Conservation (phyloP, 2,888 invertebrate species). For the Coenonympha glycerion region DNA sequence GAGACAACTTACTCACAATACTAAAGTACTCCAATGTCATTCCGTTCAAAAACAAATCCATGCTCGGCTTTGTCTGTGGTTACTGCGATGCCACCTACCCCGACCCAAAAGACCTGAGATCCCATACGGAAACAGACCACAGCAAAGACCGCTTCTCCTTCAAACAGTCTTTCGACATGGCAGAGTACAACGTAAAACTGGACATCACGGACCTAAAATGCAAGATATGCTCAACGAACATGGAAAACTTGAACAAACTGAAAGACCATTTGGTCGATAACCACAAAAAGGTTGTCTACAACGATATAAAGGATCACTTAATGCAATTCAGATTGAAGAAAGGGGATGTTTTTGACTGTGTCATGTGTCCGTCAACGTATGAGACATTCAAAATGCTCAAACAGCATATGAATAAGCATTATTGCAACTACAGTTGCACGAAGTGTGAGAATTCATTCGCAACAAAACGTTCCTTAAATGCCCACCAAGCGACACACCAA, state of each 20-base stretch:
- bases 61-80: slow-evolving; percentile 52
- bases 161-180: slow-evolving; percentile 45
- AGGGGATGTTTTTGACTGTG: slow-evolving; percentile 55
- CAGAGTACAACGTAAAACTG: slow-evolving; percentile 48
- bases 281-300: slow-evolving; percentile 43
- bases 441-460: slow-evolving; percentile 53
- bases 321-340: slow-evolving; percentile 58
- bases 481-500: slow-evolving; percentile 50
- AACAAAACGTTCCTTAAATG: slow-evolving; percentile 50
- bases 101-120: slow-evolving; percentile 48
- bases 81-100: slow-evolving; percentile 51
- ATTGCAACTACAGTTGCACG: slow-evolving; percentile 50
- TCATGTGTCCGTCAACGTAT: slow-evolving; percentile 52
- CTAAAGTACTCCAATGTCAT: slow-evolving; percentile 52
- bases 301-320: slow-evolving; percentile 58
- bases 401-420: slow-evolving; percentile 66
- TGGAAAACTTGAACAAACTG: slow-evolving; percentile 38
- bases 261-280: slow-evolving; percentile 48
- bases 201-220: slow-evolving; percentile 48
- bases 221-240: slow-evolving; percentile 40
- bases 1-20: slow-evolving; percentile 49
- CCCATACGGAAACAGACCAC: slow-evolving; percentile 40
- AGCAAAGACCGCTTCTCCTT: slow-evolving; percentile 43
- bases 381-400: slow-evolving; percentile 66
- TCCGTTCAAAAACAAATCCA: slow-evolving; percentile 54